phyloP scores from a whole-genome alignment of 2,797 vertebrate genomes.

The Adrianichthys oophorus region DNA sequence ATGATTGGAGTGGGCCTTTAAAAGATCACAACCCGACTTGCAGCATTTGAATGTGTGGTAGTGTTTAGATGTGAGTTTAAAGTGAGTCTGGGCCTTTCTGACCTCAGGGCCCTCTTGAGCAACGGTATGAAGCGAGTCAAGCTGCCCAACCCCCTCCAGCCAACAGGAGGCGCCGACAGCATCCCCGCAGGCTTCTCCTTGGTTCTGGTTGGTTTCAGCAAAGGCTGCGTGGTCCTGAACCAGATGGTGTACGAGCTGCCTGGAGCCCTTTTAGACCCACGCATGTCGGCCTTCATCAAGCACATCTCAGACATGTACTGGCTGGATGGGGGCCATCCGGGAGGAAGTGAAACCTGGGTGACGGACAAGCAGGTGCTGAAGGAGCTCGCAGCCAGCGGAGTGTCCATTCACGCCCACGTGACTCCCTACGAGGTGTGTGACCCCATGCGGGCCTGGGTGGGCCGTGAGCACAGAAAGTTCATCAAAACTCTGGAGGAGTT shows the following conservation, averaged over 20 bases:
- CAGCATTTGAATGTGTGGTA: not conserved
- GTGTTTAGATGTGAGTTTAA: not conserved
- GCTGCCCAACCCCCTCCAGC: conserved; percentile 55
- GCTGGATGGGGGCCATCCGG: conserved; percentile 96
- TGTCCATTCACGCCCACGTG: conserved; percentile 88
- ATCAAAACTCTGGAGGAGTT: conserved; percentile 86
- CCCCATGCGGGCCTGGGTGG: conserved; percentile 95
- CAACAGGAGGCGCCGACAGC: conserved; percentile 48
- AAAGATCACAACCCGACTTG: too few relatives aligned
- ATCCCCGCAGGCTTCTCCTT: conserved; percentile 74
- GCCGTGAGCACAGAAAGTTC: conserved; percentile 89
- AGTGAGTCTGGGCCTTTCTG: conserved; percentile 3
- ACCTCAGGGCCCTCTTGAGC: conserved; percentile 80
- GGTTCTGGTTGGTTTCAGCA: conserved; percentile 94
- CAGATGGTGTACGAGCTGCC: conserved; percentile 91
- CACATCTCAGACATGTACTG: conserved; percentile 89
- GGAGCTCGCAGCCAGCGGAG: conserved; percentile 84
- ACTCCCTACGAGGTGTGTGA: conserved; percentile 96
- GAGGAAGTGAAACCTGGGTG: conserved; percentile 95
- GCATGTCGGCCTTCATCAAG: conserved; percentile 78
- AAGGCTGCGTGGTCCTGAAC: conserved; percentile 98
- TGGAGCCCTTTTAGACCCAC: conserved; percentile 83
- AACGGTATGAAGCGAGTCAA: conserved; percentile 85
- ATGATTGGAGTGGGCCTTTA: not conserved
- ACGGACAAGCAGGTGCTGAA: conserved; percentile 84